phyloP scores from a whole-genome alignment of 1,140 invertebrate genomes.

The Triops longicaudatus region DNA sequence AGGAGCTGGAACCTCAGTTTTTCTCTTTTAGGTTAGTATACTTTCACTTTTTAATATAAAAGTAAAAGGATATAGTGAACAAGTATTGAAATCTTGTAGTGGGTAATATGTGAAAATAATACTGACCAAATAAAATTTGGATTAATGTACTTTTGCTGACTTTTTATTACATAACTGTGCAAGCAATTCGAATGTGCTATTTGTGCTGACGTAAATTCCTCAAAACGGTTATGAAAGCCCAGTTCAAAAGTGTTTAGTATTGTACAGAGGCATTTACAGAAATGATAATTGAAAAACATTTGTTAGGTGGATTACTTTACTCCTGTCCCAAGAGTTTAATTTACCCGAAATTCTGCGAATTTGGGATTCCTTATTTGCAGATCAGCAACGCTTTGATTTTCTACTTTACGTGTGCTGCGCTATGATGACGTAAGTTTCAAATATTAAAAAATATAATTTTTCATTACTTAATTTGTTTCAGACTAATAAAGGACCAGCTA shows the following conservation, averaged over 20 bases:
- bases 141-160: too few species aligned
- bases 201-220: too few species aligned
- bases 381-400: slow-evolving; percentile 78
- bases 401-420: slow-evolving; percentile 87
- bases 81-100: too few species aligned
- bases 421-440: slow-evolving; percentile 80
- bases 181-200: too few species aligned
- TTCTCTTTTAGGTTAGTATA: slow-evolving; percentile 73
- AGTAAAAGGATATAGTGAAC: too few species aligned
- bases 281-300: slow-evolving; percentile 24
- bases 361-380: slow-evolving; percentile 91
- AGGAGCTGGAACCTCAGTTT: slow-evolving; percentile 88
- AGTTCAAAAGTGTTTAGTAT: too few species aligned
- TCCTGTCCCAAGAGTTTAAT: slow-evolving; percentile 95
- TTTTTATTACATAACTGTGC: too few species aligned
- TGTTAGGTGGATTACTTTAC: slow-evolving; percentile 85
- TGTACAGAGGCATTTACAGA: too few species aligned
- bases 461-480: slow-evolving; percentile 40
- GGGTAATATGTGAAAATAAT: too few species aligned
- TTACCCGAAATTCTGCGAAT: slow-evolving; percentile 90
- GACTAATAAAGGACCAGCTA: slow-evolving; percentile 70
- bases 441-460: slow-evolving; percentile 20
- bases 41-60: slow-evolving; percentile 2
- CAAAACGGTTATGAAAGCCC: too few species aligned
- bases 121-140: too few species aligned